Base-by-base conservation (phyloP, 2,888 invertebrate species). In the Xylophagus ater region DNA sequence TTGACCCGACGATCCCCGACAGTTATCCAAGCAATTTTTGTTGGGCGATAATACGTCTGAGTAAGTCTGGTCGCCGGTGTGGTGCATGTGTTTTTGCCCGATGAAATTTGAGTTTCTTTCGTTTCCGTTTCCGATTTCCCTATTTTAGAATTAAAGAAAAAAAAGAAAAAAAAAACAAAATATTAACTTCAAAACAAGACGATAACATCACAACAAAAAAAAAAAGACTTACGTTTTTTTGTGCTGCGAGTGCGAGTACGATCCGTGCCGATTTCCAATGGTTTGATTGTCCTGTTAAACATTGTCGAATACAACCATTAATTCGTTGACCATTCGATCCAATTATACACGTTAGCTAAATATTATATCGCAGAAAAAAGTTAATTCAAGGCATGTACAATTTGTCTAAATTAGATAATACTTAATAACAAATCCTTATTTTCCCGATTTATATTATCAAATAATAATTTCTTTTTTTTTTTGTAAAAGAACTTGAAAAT, bases 31-130 rank as follows among this genome's bases (percentile, higher is more conserved):
- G 59, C 54, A 59, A 44, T 46, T 64, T 64, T 58, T 67, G 65
- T 50, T 67, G 65, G 53, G 65, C 63, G 55, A 66, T 65, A 55
- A 65, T 64, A 47, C 65, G 60, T 51, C 60, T 59, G 53, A 63
- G 58, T 52, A 65, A 53, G 44, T 61, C 64, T 48, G 65, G 65
- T 61, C 65, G 54, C 42, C 65, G 71, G 65, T 79, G 73, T 70
- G 82, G 81, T 68, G 79, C 81, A 69, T 86, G 86, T 68, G 83
- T 77, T 70, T 88, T 88, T 73, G 82, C 78, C 74, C 85, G 74
- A 70, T 84, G 78, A 74, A 87, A 85, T 69, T 81, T 81, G 69
- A 81, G 76, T 67, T 65, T 63, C 47, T 56, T 57, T 58, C 62
- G 57, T 40, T 56, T 61, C 49, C 63, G 62, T 52, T 63, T 63